Conservation (phyloP, 1,140 invertebrate species). For the Drosophila pectinifera region DNA sequence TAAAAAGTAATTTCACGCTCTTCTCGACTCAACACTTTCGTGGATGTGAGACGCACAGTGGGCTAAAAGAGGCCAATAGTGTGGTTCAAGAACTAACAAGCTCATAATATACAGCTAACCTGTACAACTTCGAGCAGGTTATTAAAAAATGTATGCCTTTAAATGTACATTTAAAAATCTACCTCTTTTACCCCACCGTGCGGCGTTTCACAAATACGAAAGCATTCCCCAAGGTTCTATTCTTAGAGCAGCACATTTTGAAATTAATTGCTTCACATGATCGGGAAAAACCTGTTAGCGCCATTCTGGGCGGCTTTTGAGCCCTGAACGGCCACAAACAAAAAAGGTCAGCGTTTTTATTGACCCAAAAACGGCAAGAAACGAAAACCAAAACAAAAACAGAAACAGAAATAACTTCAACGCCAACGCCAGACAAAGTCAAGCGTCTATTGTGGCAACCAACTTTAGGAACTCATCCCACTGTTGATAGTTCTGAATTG, state of each 20-base stretch:
- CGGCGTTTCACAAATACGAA: not conserved
- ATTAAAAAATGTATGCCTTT: not conserved
- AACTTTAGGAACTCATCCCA: constrained; percentile 34
- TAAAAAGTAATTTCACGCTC: not conserved
- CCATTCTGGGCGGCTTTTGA: constrained; percentile 36
- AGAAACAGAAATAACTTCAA: constrained; percentile 25
- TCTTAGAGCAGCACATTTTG: constrained; percentile 40
- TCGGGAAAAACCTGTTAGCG: constrained; percentile 57
- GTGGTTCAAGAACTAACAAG: too few relatives aligned
- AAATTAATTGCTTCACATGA: constrained; percentile 62
- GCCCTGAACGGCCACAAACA: constrained; percentile 44
- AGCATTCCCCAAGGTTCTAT: constrained; percentile 19
- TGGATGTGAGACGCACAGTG: not conserved
- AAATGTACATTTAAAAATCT: too few relatives aligned
- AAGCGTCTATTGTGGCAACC: constrained; percentile 48
- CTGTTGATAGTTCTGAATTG: constrained; percentile 55
- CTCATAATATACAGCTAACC: too few relatives aligned
- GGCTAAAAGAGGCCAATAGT: not conserved
- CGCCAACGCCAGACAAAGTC: constrained; percentile 28
- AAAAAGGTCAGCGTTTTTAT: constrained; percentile 71
- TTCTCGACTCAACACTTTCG: constrained; percentile 16
- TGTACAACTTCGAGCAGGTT: too few relatives aligned
- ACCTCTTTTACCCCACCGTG: not conserved
- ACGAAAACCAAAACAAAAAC: constrained; percentile 24
- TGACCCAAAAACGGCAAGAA: constrained; percentile 49